Percentiles rank a stretch among this genome's conserved stretches.
phyloP scores from a whole-genome alignment of 2,797 vertebrate species.

The Muscicapa striata region DNA sequence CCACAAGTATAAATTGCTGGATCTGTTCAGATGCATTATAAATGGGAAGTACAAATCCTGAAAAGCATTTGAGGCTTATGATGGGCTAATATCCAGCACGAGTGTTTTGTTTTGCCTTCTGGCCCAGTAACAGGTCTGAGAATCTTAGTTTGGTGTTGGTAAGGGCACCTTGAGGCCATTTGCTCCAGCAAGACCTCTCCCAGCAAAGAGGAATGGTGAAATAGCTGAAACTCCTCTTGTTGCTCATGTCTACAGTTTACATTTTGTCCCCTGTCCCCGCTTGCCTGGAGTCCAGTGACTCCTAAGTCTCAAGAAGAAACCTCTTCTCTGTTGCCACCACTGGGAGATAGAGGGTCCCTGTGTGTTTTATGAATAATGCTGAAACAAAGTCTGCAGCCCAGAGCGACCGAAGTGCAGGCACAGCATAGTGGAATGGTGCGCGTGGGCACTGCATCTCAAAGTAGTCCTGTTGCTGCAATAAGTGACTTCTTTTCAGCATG shows the following conservation, averaged over 20 bases:
- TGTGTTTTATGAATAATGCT: constrained; percentile 10
- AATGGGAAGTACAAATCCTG: background rate
- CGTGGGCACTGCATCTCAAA: background rate
- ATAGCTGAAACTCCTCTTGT: background rate
- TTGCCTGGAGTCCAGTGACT: background rate
- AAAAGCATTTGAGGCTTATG: background rate
- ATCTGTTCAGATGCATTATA: background rate
- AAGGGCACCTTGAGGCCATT: background rate
- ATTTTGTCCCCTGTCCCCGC: background rate
- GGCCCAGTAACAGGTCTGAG: background rate
- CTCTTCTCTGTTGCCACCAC: background rate
- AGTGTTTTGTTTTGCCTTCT: background rate
- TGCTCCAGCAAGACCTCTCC: background rate
- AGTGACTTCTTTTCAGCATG: constrained; percentile 1
- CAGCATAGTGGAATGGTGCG: background rate
- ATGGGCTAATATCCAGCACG: accelerated
- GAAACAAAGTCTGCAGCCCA: background rate
- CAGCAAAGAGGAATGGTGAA: background rate
- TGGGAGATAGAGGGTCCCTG: background rate
- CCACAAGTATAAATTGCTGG: background rate
- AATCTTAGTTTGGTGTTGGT: background rate
- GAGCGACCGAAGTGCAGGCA: background rate
- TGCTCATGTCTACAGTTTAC: accelerated
- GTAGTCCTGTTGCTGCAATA: constrained; percentile 10
- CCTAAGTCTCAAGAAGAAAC: background rate